Evolutionary conservation across 2,888 invertebrate species (phyloP), one percentile per base, ranked within the genome.

Genomic region (Nowickia ferox): DNA sequence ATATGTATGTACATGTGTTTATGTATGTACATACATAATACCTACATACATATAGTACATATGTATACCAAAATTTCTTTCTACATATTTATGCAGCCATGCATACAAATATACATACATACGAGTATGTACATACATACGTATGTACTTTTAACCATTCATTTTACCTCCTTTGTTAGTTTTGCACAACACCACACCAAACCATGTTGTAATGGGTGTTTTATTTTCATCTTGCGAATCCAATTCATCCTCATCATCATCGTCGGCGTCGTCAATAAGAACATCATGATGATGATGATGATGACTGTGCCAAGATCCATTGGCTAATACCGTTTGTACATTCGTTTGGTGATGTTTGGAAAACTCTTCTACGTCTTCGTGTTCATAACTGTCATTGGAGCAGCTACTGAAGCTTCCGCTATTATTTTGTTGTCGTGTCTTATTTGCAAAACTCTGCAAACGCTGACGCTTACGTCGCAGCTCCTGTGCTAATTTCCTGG

Each of bases 141-240:
- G 17, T 17, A 30, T 4, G 17, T 22, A 53, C 6, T 30, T 30
- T 30, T 30, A 30, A 30, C 30, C 30, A 30, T 30, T 30, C 30
- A 30, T 30, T 30, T 30, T 30, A 30, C 91, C 91, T 88, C 96
- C 96, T 94, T 95, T 95, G 92, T 95, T 95, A 92, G 95, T 94
- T 92, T 95, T 95, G 94, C 96, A 95, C 92, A 96, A 93, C 89
- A 95, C 95, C 89, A 96, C 94, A 88, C 96, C 96, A 92, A 95
- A 96, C 94, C 95, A 93, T 79, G 92, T 91, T 78, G 90, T 89
- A 84, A 91, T 89, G 66, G 92, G 92, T 76, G 91, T 91, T 88
- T 92, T 91, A 84, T 92, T 92, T 84, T 92, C 92, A 83, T 92
- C 92, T 89, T 92, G 92, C 17, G 89, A 87, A 76, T 91, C 89